A percentile compares a stretch with the other conserved stretches of the same genome.
Evolutionary conservation across 2,113 vertebrate genomes (phyloP).

Genomic region (Onychostoma macrolepis): DNA sequence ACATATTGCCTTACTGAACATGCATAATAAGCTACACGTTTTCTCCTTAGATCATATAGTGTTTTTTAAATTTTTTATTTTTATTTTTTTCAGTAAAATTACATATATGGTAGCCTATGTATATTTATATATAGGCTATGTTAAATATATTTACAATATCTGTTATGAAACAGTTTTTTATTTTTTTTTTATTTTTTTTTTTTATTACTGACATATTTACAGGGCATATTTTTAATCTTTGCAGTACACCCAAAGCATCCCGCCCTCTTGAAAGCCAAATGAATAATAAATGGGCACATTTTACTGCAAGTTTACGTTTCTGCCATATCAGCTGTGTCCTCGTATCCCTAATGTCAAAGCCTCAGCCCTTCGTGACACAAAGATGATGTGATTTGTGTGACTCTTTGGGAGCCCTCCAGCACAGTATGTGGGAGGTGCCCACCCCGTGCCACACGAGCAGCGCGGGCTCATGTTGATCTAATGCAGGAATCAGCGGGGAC

Average conservation of each 20-base stretch:
- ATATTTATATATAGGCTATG: too few relatives aligned
- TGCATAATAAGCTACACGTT: too few relatives aligned
- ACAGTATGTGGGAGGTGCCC: conserved; percentile 56
- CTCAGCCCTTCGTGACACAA: conserved; percentile 38
- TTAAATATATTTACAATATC: background rate
- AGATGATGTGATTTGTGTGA: conserved; percentile 37
- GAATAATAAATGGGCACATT: conserved; percentile 17
- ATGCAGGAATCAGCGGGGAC: conserved; percentile 54
- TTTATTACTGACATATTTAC: background rate
- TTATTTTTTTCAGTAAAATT: background rate
- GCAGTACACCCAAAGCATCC: background rate
- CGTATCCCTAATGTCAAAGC: conserved; percentile 33
- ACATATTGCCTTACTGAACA: background rate
- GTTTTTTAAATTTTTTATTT: background rate
- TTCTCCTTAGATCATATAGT: background rate
- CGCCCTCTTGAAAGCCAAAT: conserved; percentile 8
- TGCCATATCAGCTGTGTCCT: conserved; percentile 30
- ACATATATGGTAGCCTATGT: background rate
- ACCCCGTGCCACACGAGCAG: conserved; percentile 57
- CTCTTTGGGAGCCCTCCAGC: conserved; percentile 51
- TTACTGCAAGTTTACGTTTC: conserved; percentile 25
- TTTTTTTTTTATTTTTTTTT: background rate
- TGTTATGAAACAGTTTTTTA: background rate
- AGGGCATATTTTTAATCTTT: background rate
- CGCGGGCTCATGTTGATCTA: conserved; percentile 52